Conservation (phyloP, 2,797 vertebrate species). For the Sphenodon punctatus region DNA sequence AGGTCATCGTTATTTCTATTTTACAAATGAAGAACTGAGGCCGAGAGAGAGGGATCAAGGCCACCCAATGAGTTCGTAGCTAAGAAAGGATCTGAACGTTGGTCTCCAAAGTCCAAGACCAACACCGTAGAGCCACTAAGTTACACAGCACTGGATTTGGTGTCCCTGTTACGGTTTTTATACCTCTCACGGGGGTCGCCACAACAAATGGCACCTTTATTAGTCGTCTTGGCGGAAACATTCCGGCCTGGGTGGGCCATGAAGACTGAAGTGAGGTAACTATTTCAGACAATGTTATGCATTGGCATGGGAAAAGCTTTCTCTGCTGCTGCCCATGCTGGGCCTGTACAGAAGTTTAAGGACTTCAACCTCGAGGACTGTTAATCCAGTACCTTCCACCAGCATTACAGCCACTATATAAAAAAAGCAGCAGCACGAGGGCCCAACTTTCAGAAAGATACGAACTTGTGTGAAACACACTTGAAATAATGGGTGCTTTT, state of each 20-base stretch:
- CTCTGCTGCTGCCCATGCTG: not conserved
- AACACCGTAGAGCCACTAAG: too few species aligned
- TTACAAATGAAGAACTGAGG: too few species aligned
- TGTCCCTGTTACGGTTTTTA: not conserved
- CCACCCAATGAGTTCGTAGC: too few species aligned
- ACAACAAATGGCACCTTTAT: not conserved
- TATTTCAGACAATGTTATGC: accelerated
- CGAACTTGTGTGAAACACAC: accelerated
- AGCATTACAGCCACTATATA: not conserved
- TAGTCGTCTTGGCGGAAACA: not conserved
- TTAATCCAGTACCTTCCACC: not conserved
- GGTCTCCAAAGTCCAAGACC: too few species aligned
- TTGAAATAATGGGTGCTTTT: too few species aligned
- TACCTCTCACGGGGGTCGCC: not conserved
- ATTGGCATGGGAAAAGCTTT: not conserved
- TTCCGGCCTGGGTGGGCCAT: not conserved
- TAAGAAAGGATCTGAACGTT: too few species aligned
- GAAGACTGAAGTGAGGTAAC: not conserved
- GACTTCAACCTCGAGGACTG: not conserved
- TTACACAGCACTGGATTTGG: too few species aligned
- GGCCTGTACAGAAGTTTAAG: not conserved
- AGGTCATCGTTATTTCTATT: too few species aligned
- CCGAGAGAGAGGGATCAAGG: too few species aligned
- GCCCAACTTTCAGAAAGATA: not conserved
- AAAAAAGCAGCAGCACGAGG: not conserved